Evolutionary conservation across 1,140 invertebrate species (phyloP).

Genomic region (Formica selysi): DNA sequence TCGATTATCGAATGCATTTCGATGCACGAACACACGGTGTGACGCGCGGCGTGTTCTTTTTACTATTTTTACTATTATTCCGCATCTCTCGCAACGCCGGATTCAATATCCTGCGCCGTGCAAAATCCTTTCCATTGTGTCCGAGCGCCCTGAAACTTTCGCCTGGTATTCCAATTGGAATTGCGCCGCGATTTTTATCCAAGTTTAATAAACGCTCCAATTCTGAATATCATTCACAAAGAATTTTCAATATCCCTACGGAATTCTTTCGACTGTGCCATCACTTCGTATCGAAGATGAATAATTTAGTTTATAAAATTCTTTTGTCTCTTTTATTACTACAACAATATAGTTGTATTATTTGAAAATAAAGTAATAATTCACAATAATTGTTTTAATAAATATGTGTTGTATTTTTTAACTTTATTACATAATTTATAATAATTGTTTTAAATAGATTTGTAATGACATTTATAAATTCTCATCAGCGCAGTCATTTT

Average conservation of each 20-base stretch:
- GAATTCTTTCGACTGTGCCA: not conserved
- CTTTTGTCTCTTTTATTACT: not conserved
- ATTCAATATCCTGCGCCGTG: conserved; percentile 44
- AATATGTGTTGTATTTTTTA: not conserved
- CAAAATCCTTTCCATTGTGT: conserved; percentile 35
- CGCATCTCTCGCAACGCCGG: not conserved
- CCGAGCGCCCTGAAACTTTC: conserved; percentile 9
- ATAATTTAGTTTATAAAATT: not conserved
- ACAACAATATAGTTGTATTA: not conserved
- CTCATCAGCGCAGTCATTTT: not conserved
- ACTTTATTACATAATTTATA: not conserved
- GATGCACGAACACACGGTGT: conserved; percentile 39
- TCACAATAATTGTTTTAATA: not conserved
- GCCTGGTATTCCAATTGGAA: conserved; percentile 22
- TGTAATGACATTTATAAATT: not conserved
- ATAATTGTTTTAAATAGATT: not conserved
- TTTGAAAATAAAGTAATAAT: not conserved
- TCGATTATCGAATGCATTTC: conserved; percentile 24
- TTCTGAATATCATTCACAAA: conserved; percentile 35
- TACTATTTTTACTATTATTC: conserved; percentile 30
- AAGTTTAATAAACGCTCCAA: conserved; percentile 56
- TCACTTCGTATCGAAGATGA: not conserved
- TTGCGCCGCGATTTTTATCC: conserved; percentile 47
- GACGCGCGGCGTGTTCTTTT: conserved; percentile 37
- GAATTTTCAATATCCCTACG: conserved; percentile 13